Percentiles rank a stretch among this genome's conserved stretches.
Evolutionary conservation across 2,797 vertebrate species (phyloP).

Genomic region (Adelosebastes latens): DNA sequence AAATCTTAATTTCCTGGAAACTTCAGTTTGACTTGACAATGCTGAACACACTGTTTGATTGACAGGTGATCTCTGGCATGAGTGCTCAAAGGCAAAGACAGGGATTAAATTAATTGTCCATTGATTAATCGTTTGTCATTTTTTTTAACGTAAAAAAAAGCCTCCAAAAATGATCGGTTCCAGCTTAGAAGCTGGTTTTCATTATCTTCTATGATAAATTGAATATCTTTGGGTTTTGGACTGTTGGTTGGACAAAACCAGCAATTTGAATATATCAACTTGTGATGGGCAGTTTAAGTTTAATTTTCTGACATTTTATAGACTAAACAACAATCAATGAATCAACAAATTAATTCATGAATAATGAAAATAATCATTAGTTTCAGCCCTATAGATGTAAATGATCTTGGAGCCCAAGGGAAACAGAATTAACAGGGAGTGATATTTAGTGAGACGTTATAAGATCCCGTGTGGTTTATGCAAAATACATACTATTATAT

Average conservation of each 20-base stretch:
- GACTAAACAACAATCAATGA: not conserved
- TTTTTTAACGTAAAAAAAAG: not conserved
- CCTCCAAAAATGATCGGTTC: not conserved
- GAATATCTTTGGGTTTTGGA: too few species aligned
- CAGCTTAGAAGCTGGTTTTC: not conserved
- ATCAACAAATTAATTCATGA: not conserved
- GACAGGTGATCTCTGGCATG: not conserved
- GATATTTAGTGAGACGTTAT: not conserved
- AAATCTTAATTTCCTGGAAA: too few species aligned
- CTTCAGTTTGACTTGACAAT: too few species aligned
- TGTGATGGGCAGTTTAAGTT: not conserved
- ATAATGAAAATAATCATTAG: not conserved
- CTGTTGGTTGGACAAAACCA: rapidly evolving
- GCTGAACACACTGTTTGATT: not conserved
- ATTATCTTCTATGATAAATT: not conserved
- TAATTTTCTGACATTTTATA: not conserved
- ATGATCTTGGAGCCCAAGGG: not conserved
- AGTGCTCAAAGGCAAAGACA: not conserved
- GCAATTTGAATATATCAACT: not conserved
- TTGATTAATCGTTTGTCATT: not conserved
- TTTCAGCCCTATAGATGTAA: not conserved
- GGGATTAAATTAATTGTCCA: not conserved
- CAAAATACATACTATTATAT: not conserved
- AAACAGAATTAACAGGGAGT: not conserved
- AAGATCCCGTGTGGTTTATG: not conserved